phyloP scores from a whole-genome alignment of 2,888 invertebrate genomes.

The Drosophila parthenogenetica region DNA sequence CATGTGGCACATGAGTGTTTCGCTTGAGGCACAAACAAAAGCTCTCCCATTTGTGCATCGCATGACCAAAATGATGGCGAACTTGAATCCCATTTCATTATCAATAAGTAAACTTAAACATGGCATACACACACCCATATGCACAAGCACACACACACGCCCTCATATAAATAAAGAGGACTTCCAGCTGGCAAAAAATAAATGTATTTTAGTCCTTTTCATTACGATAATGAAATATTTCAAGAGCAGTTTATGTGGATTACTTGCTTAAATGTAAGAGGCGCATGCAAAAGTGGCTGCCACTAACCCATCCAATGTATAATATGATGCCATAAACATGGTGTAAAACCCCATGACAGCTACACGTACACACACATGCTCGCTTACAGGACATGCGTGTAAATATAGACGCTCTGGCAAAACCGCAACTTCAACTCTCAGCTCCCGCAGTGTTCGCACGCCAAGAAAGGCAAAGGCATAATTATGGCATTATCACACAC shows the following conservation, averaged over 20 bases:
- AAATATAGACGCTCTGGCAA: conserved; percentile 66
- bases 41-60: conserved; percentile 34
- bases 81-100: conserved; percentile 61
- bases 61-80: conserved; percentile 48
- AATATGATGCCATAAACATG: conserved; percentile 64
- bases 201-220: conserved; percentile 73
- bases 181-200: conserved; percentile 58
- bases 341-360: conserved; percentile 62
- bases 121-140: conserved; percentile 7
- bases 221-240: conserved; percentile 79
- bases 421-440: conserved; percentile 61
- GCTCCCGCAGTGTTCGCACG: conserved; percentile 49
- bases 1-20: conserved; percentile 25
- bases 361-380: conserved; percentile 1
- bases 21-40: conserved; percentile 34
- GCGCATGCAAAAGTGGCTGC: conserved; percentile 69
- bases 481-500: conserved; percentile 77
- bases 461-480: conserved; percentile 72
- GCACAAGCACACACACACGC: conserved; percentile 1
- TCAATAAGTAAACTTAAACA: conserved; percentile 47
- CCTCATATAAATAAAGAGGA: conserved; percentile 27
- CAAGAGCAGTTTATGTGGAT: conserved; percentile 79
- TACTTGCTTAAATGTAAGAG: conserved; percentile 71
- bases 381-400: conserved; percentile 68
- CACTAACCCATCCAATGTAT: conserved; percentile 31